Conservation (phyloP, 2,113 vertebrate species). For the Zosterops pallidus region DNA sequence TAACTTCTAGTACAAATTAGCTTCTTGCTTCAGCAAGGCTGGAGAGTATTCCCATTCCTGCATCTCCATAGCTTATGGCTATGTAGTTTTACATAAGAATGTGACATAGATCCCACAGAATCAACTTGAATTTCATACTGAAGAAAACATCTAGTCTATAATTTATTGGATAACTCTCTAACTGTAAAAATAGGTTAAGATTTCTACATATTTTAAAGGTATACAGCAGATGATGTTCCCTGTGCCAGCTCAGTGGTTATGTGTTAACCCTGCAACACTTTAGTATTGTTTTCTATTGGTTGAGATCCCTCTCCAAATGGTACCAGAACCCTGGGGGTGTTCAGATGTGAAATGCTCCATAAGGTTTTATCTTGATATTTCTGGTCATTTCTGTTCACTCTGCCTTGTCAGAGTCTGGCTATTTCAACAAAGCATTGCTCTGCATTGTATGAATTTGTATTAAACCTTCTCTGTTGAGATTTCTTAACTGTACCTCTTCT, state of each 20-base stretch:
- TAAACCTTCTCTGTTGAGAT: not conserved
- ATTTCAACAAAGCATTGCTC: not conserved
- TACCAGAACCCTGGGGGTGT: not conserved
- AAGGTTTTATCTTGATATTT: not conserved
- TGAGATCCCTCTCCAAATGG: not conserved
- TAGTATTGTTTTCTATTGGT: not conserved
- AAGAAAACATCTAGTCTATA: not conserved
- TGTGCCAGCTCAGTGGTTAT: not conserved
- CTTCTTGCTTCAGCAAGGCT: not conserved
- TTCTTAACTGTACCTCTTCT: not conserved
- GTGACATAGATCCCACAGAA: not conserved
- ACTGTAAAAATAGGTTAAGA: not conserved
- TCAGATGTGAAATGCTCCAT: not conserved
- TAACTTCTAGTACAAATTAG: not conserved
- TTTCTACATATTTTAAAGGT: not conserved
- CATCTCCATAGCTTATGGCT: not conserved
- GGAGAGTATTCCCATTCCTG: not conserved
- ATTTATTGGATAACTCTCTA: too few species aligned
- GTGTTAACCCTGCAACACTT: not conserved
- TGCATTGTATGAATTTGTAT: not conserved
- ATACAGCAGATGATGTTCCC: not conserved
- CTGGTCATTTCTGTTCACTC: not conserved
- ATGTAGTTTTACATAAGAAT: not conserved
- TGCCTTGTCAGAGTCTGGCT: not conserved
- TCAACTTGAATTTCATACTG: not conserved